Evolutionary conservation across 2,888 invertebrate species (phyloP).

Genomic region (Tigriopus californicus): DNA sequence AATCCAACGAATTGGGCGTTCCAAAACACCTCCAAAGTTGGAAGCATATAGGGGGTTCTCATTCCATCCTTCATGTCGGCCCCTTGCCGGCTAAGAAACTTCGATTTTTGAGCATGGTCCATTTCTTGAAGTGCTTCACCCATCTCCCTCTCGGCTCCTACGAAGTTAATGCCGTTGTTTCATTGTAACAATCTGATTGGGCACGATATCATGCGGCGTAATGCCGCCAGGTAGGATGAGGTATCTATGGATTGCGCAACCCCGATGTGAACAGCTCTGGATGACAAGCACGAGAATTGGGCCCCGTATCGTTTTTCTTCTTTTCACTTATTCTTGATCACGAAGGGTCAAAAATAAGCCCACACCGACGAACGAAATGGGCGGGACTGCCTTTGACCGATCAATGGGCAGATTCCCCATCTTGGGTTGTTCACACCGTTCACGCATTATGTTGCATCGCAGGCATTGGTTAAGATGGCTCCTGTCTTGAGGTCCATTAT

Average conservation of each 20-base stretch:
- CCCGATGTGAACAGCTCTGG: too few relatives aligned
- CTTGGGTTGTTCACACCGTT: background rate
- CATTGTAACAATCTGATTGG: background rate
- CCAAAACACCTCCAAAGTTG: background rate
- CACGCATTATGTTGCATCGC: too few relatives aligned
- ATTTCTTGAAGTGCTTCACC: too few relatives aligned
- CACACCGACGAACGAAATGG: background rate
- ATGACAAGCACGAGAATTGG: too few relatives aligned
- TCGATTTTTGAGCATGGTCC: too few relatives aligned
- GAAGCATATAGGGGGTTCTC: background rate
- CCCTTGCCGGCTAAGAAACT: too few relatives aligned
- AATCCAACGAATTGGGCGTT: background rate
- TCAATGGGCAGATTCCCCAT: background rate
- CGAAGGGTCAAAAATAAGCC: conserved; percentile 5
- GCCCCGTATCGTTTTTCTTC: background rate
- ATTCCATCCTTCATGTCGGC: background rate
- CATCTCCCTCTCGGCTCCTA: background rate
- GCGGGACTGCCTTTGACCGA: background rate
- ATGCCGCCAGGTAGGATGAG: too few relatives aligned
- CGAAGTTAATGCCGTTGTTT: background rate
- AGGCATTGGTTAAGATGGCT: too few relatives aligned
- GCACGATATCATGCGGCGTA: too few relatives aligned
- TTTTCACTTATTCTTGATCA: background rate
- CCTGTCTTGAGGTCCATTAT: too few relatives aligned
- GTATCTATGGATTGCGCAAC: too few relatives aligned